Evolutionary conservation across 2,888 invertebrate species (phyloP).

Genomic region (Spisula solida): DNA sequence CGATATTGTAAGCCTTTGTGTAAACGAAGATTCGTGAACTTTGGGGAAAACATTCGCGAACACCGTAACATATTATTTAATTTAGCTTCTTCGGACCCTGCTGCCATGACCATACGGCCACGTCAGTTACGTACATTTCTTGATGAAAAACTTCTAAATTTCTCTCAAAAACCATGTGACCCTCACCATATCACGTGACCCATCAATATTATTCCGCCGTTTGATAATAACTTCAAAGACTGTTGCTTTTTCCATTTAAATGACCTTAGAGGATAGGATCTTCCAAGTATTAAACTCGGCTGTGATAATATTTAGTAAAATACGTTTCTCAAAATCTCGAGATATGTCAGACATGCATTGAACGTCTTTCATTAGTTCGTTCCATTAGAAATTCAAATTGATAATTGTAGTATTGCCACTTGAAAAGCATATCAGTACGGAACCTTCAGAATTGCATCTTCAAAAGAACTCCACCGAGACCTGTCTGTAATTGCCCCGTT

Average conservation of each 20-base stretch:
- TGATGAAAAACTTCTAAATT: neutral
- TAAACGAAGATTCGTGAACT: too few species aligned
- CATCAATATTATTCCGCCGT: neutral
- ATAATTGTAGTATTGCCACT: conserved; percentile 56
- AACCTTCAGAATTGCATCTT: conserved; percentile 64
- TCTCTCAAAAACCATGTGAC: too few species aligned
- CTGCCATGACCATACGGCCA: too few species aligned
- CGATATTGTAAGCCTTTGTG: too few species aligned
- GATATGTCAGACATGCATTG: conserved; percentile 29
- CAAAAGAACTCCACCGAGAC: conserved; percentile 38
- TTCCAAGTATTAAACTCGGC: too few species aligned
- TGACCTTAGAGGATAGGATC: neutral
- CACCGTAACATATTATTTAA: too few species aligned
- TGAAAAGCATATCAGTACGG: conserved; percentile 57
- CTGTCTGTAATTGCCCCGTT: conserved; percentile 54
- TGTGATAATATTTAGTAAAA: conserved; percentile 28
- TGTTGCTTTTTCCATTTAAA: neutral
- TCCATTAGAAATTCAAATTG: conserved; percentile 71
- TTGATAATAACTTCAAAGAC: neutral
- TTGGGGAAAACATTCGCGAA: too few species aligned
- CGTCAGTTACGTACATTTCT: neutral
- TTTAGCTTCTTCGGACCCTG: too few species aligned
- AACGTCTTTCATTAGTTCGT: conserved; percentile 53
- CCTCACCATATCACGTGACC: neutral
- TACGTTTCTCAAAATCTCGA: conserved; percentile 19